Conservation (phyloP, 92 coral and sea anemone species). For the Desmophyllum pertusum region DNA sequence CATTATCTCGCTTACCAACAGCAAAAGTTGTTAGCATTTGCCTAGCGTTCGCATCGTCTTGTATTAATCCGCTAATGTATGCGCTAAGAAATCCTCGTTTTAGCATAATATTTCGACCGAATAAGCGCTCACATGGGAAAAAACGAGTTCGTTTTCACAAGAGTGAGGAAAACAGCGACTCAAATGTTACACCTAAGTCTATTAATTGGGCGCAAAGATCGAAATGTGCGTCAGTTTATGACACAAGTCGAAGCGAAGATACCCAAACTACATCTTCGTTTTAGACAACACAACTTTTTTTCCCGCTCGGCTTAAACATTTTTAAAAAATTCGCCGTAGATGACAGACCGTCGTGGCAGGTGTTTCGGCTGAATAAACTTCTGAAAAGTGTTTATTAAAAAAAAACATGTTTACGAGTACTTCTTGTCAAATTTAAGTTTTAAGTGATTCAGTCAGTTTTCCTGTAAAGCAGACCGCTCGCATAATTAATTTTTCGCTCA, state of each 20-base stretch:
- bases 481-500: too few relatives aligned
- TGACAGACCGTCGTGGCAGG: background rate
- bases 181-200: background rate
- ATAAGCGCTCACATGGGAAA: conserved; percentile 33
- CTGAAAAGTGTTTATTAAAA: background rate
- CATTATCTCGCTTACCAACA: background rate
- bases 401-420: background rate
- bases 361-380: background rate
- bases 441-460: too few relatives aligned
- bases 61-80: conserved; percentile 67
- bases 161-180: conserved; percentile 21
- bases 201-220: conserved; percentile 40
- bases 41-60: conserved; percentile 64
- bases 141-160: conserved; percentile 48
- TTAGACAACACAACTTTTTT: background rate
- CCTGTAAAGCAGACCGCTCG: too few relatives aligned
- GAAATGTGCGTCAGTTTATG: conserved; percentile 4
- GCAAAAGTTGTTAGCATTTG: conserved; percentile 34
- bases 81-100: conserved; percentile 76
- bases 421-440: too few relatives aligned
- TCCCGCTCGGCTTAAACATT: background rate
- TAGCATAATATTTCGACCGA: conserved; percentile 59
- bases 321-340: background rate
- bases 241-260: conserved; percentile 38
- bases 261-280: conserved; percentile 30